A percentile compares a stretch with the other conserved stretches of the same genome.
Conservation (phyloP, 2,113 vertebrate species). For the Cyphomyrus plagiostoma region DNA sequence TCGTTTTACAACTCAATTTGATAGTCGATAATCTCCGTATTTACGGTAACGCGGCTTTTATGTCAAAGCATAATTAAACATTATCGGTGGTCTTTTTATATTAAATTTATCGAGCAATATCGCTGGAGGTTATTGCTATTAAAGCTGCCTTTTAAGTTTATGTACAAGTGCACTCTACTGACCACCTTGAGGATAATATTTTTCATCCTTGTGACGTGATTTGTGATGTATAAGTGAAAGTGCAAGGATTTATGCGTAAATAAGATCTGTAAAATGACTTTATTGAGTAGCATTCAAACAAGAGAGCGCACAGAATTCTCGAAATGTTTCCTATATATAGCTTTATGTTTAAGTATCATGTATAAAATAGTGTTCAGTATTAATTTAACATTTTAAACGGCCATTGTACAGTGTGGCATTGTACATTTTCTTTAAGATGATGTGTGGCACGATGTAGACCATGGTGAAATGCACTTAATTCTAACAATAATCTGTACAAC, state of each 20-base stretch:
- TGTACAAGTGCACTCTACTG: neutral
- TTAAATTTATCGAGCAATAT: neutral
- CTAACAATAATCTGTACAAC: neutral
- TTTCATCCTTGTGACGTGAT: neutral
- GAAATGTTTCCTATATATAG: neutral
- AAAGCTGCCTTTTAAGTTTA: neutral
- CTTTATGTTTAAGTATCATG: neutral
- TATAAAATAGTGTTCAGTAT: neutral
- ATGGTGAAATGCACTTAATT: neutral
- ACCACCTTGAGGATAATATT: neutral
- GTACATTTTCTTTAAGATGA: neutral
- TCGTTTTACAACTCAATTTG: neutral
- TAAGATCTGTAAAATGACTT: neutral
- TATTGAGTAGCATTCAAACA: neutral
- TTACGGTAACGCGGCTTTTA: constrained; percentile 12
- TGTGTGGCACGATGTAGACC: neutral
- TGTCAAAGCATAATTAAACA: constrained; percentile 13
- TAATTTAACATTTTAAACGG: neutral
- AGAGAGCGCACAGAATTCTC: neutral
- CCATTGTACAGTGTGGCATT: neutral
- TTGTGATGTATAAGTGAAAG: neutral
- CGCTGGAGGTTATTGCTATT: neutral
- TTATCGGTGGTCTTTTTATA: neutral
- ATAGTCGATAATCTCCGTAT: neutral
- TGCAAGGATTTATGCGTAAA: neutral